Evolutionary conservation across 2,888 invertebrate species (phyloP), one percentile per base, ranked within the genome.

Genomic region (Melitaea athalia): DNA sequence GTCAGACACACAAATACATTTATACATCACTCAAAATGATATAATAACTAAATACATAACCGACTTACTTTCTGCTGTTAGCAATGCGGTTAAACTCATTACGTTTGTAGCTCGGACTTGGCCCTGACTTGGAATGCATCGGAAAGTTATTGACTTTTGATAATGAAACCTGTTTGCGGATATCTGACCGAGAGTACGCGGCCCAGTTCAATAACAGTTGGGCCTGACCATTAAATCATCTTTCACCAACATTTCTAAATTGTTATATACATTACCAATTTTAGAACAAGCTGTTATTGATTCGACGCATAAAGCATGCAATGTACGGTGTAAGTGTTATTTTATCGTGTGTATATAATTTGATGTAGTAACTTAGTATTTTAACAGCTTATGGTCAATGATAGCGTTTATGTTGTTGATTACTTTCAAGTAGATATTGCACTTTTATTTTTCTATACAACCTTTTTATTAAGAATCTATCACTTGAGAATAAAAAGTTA

Each of bases 81-180:
- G 75, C 70, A 73, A 74, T 68, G 70, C 68, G 72, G 75, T 77
- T 79, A 80, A 77, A 78, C 78, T 81, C 80, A 81, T 87, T 85
- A 87, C 82, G 82, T 86, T 77, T 79, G 81, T 82, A 81, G 80
- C 80, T 81, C 83, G 81, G 79, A 81, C 83, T 85, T 86, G 92
- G 86, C 92, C 92, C 77, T 92, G 91, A 91, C 89, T 91, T 81
- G 84, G 83, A 86, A 88, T 89, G 90, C 88, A 89, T 90, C 91
- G 83, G 88, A 91, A 91, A 92, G 92, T 92, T 92, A 92, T 92
- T 92, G 92, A 92, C 92, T 92, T 91, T 92, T 92, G 92, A 88
- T 92, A 91, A 92, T 92, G 92, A 87, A 92, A 92, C 92, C 89
- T 86, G 92, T 92, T 92, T 90, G 85, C 80, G 82, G 82, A 83